Evolutionary conservation across 2,797 vertebrate genomes (phyloP), one percentile per base, ranked within the genome.

Genomic region (Hipposideros larvatus): DNA sequence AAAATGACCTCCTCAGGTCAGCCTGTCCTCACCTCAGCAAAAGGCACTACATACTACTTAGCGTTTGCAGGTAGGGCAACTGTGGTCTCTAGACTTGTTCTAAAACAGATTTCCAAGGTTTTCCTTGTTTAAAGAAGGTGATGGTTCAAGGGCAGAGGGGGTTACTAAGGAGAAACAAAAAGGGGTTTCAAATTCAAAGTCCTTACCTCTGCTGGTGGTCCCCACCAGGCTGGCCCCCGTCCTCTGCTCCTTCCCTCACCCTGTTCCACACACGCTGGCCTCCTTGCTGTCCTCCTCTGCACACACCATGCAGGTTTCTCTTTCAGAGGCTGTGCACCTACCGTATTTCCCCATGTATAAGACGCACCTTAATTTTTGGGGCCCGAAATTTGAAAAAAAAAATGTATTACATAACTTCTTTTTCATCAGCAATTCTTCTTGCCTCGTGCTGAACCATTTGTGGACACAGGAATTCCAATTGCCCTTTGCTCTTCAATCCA

Each of bases 271-370:
- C 71, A 71, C 0, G 1, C n/a, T 4, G 19, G 94, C 37, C 57
- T 22, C 46, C 21, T 13, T 11, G 26, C 65, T 14, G 13, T 18
- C 51, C 51, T n/a, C 11, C 0, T 53, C 48, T 1, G 16, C 48
- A 2, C 75, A 48, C 28, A 7, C 28, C 26, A 43, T 11, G 51
- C 48, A 15, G 0, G 0, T 0, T 22, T 51, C 61, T 31, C 13
- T 9, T n/a, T 24, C 51, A 43, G 66, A 80, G 11, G 65, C 41
- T 83, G 3, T 7, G 48, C 6, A 4, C 22, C 2, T 55, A 7
- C 37, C 37, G 2, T 37, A 37, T 37, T 37, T 37, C 37, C 37
- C 37, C 37, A 37, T 37, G 37, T 37, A 37, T 37, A 37, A 37
- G 37, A 37, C 37, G 37, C 37, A 37, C 37, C 37, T 37, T 37